A percentile compares a stretch with the other conserved stretches of the same genome.
Evolutionary conservation across 1,140 invertebrate species (phyloP).

Genomic region (Steinernema khuongi): DNA sequence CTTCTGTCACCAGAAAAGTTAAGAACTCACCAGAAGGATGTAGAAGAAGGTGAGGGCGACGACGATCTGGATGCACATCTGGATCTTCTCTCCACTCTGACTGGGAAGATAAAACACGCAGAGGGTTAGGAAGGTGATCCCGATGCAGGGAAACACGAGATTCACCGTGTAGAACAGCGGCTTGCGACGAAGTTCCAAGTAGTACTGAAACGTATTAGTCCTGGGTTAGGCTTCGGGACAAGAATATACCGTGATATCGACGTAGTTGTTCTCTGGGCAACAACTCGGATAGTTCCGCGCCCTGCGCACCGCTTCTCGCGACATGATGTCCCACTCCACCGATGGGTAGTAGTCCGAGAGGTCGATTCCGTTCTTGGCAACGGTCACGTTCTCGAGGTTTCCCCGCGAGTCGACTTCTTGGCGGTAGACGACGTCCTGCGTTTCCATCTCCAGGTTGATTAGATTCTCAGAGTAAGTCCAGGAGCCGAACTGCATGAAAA

Average conservation of each 20-base stretch:
- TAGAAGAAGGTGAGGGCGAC: conserved; percentile 1
- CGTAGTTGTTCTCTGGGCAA: conserved; percentile 4
- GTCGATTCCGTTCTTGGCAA: conserved; percentile 66
- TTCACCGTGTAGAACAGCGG: conserved; percentile 94
- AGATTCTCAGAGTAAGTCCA: conserved; percentile 7
- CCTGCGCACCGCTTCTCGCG: background rate
- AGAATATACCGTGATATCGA: background rate
- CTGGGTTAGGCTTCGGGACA: background rate
- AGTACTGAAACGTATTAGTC: conserved; percentile 65
- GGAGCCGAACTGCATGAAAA: background rate
- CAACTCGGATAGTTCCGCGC: conserved; percentile 1
- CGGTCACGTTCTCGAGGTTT: background rate
- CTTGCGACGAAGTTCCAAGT: conserved; percentile 92
- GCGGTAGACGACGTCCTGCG: background rate
- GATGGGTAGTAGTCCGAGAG: conserved; percentile 91
- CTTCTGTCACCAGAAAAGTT: no score
- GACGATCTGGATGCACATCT: conserved; percentile 7
- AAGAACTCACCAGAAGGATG: background rate
- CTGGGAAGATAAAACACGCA: conserved; percentile 98
- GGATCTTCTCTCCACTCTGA: conserved; percentile 92
- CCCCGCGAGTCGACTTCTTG: background rate
- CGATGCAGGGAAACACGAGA: conserved; percentile 90
- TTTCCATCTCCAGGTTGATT: background rate
- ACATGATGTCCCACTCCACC: conserved; percentile 90
- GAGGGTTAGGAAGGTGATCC: conserved; percentile 85